These are phyloP conservation scores for Ophion slaviceki DNA, from an alignment of 2,888 invertebrate genomes.

Conservation along the genomic window DNA sequence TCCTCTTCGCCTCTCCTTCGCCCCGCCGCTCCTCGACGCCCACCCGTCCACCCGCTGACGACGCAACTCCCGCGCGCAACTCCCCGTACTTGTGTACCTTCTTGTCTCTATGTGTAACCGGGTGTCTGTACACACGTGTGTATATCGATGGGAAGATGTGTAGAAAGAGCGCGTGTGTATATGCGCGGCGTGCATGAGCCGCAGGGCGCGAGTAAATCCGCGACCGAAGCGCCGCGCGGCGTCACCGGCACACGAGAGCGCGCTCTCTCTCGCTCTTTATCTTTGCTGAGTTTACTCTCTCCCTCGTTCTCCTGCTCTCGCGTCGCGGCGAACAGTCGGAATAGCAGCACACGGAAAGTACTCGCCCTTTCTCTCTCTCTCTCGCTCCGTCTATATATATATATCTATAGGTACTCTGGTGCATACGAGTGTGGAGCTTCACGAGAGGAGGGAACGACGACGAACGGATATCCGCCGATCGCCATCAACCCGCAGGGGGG, in stretches of 20 bases:
- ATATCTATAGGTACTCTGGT: not conserved
- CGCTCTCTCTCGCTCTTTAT: constrained; percentile 10
- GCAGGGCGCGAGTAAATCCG: constrained; percentile 66
- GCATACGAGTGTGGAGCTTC: constrained; percentile 7
- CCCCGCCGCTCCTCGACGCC: constrained; percentile 77
- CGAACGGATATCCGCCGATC: constrained; percentile 62
- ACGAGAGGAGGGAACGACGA: constrained; percentile 25
- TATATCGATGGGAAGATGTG: not conserved
- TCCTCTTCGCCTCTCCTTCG: constrained; percentile 77
- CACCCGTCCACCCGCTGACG: constrained; percentile 77
- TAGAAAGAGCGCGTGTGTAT: not conserved
- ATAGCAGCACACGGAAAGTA: constrained; percentile 41
- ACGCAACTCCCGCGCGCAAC: constrained; percentile 77
- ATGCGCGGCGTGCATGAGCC: constrained; percentile 32
- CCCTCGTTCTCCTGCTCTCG: constrained; percentile 34
- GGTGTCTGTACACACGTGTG: not conserved
- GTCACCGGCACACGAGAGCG: constrained; percentile 19
- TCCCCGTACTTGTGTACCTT: constrained; percentile 17
- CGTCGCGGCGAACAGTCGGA: constrained; percentile 20
- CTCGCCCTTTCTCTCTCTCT: not conserved
- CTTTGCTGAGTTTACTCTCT: constrained; percentile 1
- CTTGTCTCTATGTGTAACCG: constrained; percentile 72
- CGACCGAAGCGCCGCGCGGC: constrained; percentile 73
- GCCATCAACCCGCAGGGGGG: constrained; percentile 40
- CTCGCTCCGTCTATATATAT: not conserved